A percentile compares a stretch with the other conserved stretches of the same genome.
These are phyloP conservation scores for Melikaiella ostensackeni DNA, from an alignment of 2,888 invertebrate species.

Conservation along the genomic window DNA sequence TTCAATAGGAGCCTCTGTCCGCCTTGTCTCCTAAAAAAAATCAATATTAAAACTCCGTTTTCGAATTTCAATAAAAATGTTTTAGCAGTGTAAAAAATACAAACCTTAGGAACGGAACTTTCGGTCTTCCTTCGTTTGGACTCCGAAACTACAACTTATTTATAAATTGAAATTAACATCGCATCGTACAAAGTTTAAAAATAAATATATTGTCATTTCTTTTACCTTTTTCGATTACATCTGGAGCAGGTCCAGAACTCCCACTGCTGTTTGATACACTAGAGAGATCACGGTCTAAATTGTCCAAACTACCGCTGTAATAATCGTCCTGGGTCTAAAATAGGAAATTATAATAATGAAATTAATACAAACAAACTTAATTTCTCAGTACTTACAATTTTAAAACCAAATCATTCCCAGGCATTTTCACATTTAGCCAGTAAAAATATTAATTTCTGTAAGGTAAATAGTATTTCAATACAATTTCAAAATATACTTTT, in stretches of 20 bases:
- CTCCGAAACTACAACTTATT: conserved; percentile 79
- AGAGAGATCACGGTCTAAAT: conserved; percentile 79
- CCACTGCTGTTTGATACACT: conserved; percentile 78
- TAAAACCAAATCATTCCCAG: conserved; percentile 69
- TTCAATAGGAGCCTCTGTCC: conserved; percentile 66
- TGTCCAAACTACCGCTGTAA: conserved; percentile 77
- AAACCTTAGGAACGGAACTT: conserved; percentile 87
- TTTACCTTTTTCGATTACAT: conserved; percentile 79
- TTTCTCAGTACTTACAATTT: conserved; percentile 70
- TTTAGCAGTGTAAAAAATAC: conserved; percentile 71
- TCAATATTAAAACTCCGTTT: not conserved
- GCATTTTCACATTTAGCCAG: too few species aligned
- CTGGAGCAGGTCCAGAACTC: conserved; percentile 74
- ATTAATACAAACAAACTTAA: conserved; percentile 71
- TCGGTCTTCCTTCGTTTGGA: conserved; percentile 92
- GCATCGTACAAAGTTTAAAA: conserved; percentile 11
- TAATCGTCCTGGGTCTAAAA: conserved; percentile 78
- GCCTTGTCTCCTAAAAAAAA: conserved; percentile 68
- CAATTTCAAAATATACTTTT: too few species aligned
- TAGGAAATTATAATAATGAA: conserved; percentile 15
- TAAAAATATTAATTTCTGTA: too few species aligned
- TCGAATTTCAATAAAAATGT: not conserved
- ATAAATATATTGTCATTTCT: conserved; percentile 37
- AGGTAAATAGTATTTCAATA: too few species aligned
- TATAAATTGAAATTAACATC: conserved; percentile 26